Percentiles rank a stretch among this genome's conserved stretches.
Evolutionary conservation across 53 echinoderm and acorn worm species (phyloP).

Genomic region (Zoroaster sp.): DNA sequence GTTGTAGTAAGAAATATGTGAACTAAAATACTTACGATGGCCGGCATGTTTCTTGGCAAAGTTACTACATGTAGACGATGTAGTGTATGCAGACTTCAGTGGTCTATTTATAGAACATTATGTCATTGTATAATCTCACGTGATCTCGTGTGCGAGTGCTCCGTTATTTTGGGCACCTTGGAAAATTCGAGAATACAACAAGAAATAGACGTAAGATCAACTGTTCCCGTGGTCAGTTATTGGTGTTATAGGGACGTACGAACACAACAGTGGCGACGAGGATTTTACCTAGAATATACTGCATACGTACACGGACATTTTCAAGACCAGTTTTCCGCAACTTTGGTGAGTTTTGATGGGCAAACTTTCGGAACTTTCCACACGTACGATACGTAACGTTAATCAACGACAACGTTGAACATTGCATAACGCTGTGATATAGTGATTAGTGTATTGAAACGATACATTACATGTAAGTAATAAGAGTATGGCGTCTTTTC

Average conservation of each 20-base stretch:
- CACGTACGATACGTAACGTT: neutral
- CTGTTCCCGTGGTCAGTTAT: neutral
- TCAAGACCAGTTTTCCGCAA: neutral
- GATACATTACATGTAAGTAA: no score
- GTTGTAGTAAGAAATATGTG: no score
- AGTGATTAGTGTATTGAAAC: neutral
- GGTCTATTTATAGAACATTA: no score
- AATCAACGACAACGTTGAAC: neutral
- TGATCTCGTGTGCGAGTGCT: no score
- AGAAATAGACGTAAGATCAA: no score
- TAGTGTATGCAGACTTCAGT: constrained; percentile 7
- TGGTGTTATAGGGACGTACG: neutral
- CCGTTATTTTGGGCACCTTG: no score
- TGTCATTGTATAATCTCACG: no score
- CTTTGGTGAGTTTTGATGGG: neutral
- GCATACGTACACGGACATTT: neutral
- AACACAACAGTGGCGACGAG: constrained; percentile 31
- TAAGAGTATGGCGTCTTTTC: constrained; percentile 22
- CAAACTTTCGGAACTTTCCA: neutral
- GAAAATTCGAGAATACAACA: no score
- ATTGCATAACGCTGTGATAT: neutral
- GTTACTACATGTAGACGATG: no score
- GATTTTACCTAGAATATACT: neutral
- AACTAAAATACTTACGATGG: no score
- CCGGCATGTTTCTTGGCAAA: no score